Evolutionary conservation across 2,113 vertebrate species (phyloP).

Genomic region (Ophthalmotilapia sp.): DNA sequence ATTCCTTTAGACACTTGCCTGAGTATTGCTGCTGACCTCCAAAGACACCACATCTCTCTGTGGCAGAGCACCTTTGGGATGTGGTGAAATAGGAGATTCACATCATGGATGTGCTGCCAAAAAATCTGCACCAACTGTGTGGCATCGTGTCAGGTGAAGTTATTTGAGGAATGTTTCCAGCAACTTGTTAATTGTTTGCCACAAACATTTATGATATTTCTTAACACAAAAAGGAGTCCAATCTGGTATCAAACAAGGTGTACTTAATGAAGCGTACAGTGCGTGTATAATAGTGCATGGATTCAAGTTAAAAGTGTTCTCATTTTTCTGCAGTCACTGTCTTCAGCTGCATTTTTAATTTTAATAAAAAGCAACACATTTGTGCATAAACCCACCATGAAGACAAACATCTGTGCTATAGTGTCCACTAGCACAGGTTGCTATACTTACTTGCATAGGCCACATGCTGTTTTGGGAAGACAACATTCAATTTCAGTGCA

Average conservation of each 20-base stretch:
- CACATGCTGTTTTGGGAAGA: neutral
- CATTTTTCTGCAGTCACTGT: neutral
- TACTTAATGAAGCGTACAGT: neutral
- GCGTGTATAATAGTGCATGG: neutral
- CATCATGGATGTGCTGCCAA: neutral
- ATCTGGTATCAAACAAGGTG: neutral
- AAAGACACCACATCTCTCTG: neutral
- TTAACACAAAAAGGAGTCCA: neutral
- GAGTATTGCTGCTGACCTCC: neutral
- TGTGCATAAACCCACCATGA: neutral
- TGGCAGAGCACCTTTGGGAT: neutral
- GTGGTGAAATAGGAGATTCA: neutral
- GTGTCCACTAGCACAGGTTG: neutral
- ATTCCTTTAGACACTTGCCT: neutral
- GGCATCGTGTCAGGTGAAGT: neutral
- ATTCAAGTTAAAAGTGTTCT: neutral
- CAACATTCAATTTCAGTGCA: neutral
- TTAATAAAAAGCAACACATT: neutral
- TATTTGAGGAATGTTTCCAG: neutral
- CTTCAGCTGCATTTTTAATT: neutral
- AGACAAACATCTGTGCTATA: neutral
- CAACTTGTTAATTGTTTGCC: neutral
- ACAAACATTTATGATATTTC: neutral
- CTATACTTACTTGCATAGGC: neutral
- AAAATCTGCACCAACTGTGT: neutral